Base-by-base conservation (phyloP, 2,113 vertebrate genomes). In the Zosterops hypoxanthus region DNA sequence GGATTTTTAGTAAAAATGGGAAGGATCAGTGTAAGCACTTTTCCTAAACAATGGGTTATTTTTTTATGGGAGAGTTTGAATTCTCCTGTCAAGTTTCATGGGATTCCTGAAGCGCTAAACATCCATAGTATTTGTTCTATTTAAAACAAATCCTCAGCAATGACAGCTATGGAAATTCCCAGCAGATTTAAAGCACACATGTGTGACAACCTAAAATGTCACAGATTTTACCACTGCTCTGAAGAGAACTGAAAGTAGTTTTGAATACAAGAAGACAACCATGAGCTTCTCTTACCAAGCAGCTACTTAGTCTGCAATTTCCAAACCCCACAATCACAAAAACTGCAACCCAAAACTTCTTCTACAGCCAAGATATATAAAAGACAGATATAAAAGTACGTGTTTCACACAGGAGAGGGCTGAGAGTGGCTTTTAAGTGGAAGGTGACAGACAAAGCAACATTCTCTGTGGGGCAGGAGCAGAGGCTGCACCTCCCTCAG, bases 261-360 rank as follows among this genome's bases (percentile, higher is more conserved):
- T 69, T 70, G 25, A 88, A n/a, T 13, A 33, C 0, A 1, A 56
- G 42, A 36, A 53, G 36, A 36, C 0, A 1, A 66, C 50, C 22
- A 31, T 0, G 12, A 88, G 7, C 36, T 42, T 57, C 4, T 56
- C 25, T 4, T 57, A 72, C 42, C 22, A 36, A 83, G 52, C 60
- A 66, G 53, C 34, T 70, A 14, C 10, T 75, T 26, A 29, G 57
- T 20, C 53, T 57, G 50, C 68, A 42, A 57, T 16, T 92, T 57
- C 50, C 17, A 80, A 88, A 39, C 8, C 26, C 22, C 31, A 12
- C 1, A 13, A 55, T 34, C 16, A 17, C 2, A 29, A 2, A 33
- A 60, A 66, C 19, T 29, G 42, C 75, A 71, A 73, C 6, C 8
- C 22, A 15, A 42, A 77, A 86, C 31, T 23, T 59, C 31, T 84